These are phyloP conservation scores for Procavia capensis DNA, from an alignment of 2,113 vertebrate genomes.

Conservation along the genomic window DNA sequence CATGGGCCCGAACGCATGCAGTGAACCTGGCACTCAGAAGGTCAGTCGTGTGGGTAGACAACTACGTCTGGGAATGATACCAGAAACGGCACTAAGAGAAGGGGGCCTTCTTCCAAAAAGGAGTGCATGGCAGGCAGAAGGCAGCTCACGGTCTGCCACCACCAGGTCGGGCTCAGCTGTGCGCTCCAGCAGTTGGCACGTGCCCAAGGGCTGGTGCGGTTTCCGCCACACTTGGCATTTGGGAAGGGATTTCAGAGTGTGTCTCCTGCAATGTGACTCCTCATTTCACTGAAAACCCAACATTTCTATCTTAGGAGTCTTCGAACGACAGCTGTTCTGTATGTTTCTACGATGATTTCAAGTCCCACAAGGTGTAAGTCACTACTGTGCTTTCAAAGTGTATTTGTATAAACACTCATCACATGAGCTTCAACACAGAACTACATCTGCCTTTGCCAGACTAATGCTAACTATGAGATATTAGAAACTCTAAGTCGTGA, in stretches of 20 bases:
- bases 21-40: neutral
- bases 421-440: too few relatives aligned
- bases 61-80: neutral
- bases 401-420: too few relatives aligned
- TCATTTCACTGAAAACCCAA: neutral
- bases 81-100: neutral
- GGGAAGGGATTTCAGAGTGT: neutral
- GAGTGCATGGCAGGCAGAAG: too few relatives aligned
- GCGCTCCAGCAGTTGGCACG: fast-evolving
- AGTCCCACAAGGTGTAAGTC: too few relatives aligned
- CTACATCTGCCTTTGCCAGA: too few relatives aligned
- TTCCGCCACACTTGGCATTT: neutral
- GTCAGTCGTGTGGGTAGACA: neutral
- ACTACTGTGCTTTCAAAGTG: too few relatives aligned
- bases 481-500: too few relatives aligned
- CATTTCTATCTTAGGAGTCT: neutral
- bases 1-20: too few relatives aligned
- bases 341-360: too few relatives aligned
- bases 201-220: fast-evolving
- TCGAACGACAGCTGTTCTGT: neutral
- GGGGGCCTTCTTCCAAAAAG: too few relatives aligned
- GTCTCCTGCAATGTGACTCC: neutral
- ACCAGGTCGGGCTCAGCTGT: neutral
- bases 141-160: too few relatives aligned
- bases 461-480: too few relatives aligned